Evolutionary conservation across 2,888 invertebrate species (phyloP).

Genomic region (Piscicola geometra): DNA sequence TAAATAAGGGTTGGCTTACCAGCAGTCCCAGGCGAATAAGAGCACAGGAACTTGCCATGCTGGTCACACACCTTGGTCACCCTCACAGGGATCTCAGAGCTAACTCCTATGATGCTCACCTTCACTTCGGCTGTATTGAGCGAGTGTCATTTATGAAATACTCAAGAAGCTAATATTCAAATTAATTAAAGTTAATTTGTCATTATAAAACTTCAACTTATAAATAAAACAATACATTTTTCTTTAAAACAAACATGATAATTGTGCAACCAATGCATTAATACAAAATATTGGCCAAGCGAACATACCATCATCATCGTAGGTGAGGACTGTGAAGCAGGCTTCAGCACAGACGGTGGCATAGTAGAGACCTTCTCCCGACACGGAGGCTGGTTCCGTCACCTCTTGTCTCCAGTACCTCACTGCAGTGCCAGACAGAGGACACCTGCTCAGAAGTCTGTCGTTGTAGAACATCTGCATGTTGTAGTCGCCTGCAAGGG

Average conservation of each 20-base stretch:
- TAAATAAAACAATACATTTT: too few species aligned
- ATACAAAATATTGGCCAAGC: not conserved
- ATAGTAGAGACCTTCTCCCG: conserved; percentile 79
- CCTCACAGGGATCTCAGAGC: not conserved
- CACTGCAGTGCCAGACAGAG: conserved; percentile 26
- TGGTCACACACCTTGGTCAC: not conserved
- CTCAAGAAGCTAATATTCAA: too few species aligned
- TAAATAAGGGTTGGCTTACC: not conserved
- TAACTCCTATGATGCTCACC: not conserved
- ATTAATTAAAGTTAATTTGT: too few species aligned
- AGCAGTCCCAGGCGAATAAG: not conserved
- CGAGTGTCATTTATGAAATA: not conserved
- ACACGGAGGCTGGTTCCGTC: not conserved
- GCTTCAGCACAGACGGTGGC: conserved; percentile 87
- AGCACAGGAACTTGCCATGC: not conserved
- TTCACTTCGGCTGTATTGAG: not conserved
- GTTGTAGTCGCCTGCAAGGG: conserved; percentile 33
- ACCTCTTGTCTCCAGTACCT: conserved; percentile 15
- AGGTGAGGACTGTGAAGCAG: conserved; percentile 72
- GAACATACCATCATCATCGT: not conserved
- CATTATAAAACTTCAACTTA: too few species aligned
- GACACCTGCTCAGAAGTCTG: conserved; percentile 4
- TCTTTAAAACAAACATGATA: too few species aligned
- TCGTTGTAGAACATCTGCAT: conserved; percentile 30
- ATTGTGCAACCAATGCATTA: too few species aligned